Conservation (phyloP, 2,113 vertebrate genomes). For the Miniopterus natalensis region DNA sequence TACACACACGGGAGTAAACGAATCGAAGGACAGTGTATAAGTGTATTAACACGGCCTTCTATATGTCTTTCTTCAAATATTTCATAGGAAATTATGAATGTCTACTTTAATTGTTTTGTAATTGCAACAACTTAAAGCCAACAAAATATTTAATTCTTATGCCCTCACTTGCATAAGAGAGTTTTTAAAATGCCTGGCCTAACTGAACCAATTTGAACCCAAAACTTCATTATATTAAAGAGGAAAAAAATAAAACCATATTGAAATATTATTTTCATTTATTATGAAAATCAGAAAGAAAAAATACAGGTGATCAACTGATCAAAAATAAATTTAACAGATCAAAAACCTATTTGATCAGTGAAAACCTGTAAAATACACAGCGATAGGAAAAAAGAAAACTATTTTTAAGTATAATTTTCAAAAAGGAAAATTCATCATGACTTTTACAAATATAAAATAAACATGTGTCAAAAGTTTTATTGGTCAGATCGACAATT, state of each 20-base stretch:
- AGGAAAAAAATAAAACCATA: not conserved
- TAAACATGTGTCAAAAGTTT: not conserved
- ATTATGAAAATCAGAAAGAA: not conserved
- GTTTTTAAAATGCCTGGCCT: not conserved
- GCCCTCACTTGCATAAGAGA: not conserved
- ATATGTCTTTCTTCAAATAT: not conserved
- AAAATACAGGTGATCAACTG: not conserved
- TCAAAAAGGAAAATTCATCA: not conserved
- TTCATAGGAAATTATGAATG: not conserved
- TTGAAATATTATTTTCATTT: not conserved
- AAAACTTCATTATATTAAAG: not conserved
- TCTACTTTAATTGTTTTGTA: conserved; percentile 24
- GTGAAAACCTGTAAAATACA: not conserved
- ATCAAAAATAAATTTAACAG: not conserved
- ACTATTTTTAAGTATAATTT: not conserved
- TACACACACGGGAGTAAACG: not conserved
- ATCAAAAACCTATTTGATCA: not conserved
- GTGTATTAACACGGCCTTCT: not conserved
- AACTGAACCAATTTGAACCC: not conserved
- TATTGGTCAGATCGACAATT: not conserved
- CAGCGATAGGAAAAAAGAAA: not conserved
- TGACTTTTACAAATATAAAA: not conserved
- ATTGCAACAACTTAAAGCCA: not conserved
- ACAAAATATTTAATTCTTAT: not conserved
- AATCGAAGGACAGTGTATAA: not conserved